Base-by-base conservation (phyloP, 2,888 invertebrate species). In the Drosophila mimetica region DNA sequence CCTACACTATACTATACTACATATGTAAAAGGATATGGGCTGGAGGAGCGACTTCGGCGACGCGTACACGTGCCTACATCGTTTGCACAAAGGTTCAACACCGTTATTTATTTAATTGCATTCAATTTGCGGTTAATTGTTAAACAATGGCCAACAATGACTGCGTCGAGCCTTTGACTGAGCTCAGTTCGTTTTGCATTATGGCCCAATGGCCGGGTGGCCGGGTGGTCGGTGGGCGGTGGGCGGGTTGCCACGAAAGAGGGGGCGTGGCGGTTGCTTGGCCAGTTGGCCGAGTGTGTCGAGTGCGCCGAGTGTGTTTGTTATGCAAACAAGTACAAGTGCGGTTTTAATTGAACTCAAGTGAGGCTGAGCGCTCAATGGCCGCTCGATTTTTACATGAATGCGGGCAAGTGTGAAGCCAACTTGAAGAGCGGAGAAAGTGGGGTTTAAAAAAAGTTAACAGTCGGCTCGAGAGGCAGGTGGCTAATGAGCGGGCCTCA, bases 51-150 rank as follows among this genome's bases (percentile, higher is more conserved):
- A 54, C 54, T 52, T 47, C 52, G 61, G 37, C 51, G 44, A 63
- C 71, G 53, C 48, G 63, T 67, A 59, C 76, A 77, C 46, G 60
- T 75, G 65, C 74, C 79, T 82, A 89, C 83, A 61, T 70, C 74
- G 71, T 85, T 89, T 87, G 79, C 89, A 75, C 70, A 89, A 85
- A 82, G 88, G 79, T 88, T 81, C 86, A 85, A 89, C 89, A 76
- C 89, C 78, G 89, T 85, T 84, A 89, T 86, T 89, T 88, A 89
- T 86, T 86, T 86, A 88, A 86, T 86, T 86, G 89, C 87, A 86
- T 89, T 78, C 86, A 88, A 86, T 86, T 86, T 88, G 86, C 81
- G 86, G 86, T 88, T 89, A 88, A 86, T 89, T 88, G 86, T 89
- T 89, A 86, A 89, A 86, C 88, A 88, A 86, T 88, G 74, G 60